Base-by-base conservation (phyloP, 2,888 invertebrate species). In the Pardosa pseudoannulata region DNA sequence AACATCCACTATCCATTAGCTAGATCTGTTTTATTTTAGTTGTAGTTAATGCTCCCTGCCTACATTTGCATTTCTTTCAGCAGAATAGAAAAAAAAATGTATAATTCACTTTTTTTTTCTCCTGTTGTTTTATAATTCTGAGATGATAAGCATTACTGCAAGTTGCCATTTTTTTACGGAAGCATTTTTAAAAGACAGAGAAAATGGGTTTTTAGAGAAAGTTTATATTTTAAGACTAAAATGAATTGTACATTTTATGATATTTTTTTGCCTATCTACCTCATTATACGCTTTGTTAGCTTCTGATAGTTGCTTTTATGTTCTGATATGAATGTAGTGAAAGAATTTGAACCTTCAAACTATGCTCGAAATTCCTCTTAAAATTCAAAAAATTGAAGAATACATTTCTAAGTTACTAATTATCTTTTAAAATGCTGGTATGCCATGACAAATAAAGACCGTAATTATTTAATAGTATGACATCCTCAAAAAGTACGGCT, bases 11-110 rank as follows among this genome's bases (percentile, higher is more conserved):
- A 85, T 78, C 78, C 78, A 85, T 85, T 85, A 85, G 73, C 67
- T 68, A 67, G 36, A 85, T 78, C 76, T 79, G 27, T 39, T 85
- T 85, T 85, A 73, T 78, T 85, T 85, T 85, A 78, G 73, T 73
- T 73, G 68, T 78, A 67, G 73, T 85, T 85, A 85, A 85, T 85
- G 83, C 83, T 85, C 73, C 67, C 67, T 78, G 65, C 83, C 83
- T 76, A 72, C 83, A 83, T 83, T 83, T 83, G 76, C 83, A 83
- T 83, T 83, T 83, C 83, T 76, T 83, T 76, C 72, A 76, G 23
- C 23, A 29, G 23, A 36, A 67, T 65, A n/a, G 36, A 41, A 76
- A 67, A 64, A 75, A 62, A 27, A 67, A 29, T 56, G 29, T 72
- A 65, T 31, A 72, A 68, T 75, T 75, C 56, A 67, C 67, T 68